Base-by-base conservation (phyloP, 2,888 invertebrate genomes). In the Melangyna quadrimaculata region DNA sequence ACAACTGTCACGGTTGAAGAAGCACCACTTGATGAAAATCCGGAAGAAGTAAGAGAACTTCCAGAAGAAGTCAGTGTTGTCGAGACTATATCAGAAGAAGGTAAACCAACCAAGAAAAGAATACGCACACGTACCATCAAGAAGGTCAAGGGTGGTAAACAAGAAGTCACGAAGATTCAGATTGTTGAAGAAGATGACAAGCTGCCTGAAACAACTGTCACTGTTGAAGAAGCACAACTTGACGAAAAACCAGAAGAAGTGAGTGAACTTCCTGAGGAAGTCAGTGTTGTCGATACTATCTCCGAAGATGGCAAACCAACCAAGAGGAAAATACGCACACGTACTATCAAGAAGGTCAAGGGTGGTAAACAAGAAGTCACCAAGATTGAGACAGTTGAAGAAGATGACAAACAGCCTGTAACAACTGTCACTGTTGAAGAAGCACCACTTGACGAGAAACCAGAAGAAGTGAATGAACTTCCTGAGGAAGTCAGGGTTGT, bases 101-200 rank as follows among this genome's bases (percentile, higher is more conserved):
- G 79, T 10, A 79, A 79, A 6, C 79, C 79, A 12, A 74, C 40
- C 1, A 79, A 79, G 32, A 79, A 74, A 27, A 61, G 61, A 43
- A 74, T 74, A 4, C 79, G 79, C 0, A 79, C 79, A n/a, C 79
- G 79, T 4, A 37, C 32, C 0, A 79, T 79, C 61, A 79, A 61
- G 22, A 73, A 63, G 53, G 27, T 79, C n/a, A 79, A 74, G 69
- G 79, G 79, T 0, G 69, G 59, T 27, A 79, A 69, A 24, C 79
- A 74, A 43, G 79, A 79, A 69, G 69, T 79, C 53, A 79, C 73
- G 35, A 79, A 79, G 61, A 79, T 79, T 10, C 69, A 79, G 19
- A 79, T 73, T 4, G 79, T 79, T 10, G 79, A 79, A n/a, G 73
- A 79, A 27, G 79, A 79, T 53, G 79, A 79, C 29, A 79, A 79